phyloP scores from a whole-genome alignment of 2,888 invertebrate species.

The Lasioglossum figueresi region DNA sequence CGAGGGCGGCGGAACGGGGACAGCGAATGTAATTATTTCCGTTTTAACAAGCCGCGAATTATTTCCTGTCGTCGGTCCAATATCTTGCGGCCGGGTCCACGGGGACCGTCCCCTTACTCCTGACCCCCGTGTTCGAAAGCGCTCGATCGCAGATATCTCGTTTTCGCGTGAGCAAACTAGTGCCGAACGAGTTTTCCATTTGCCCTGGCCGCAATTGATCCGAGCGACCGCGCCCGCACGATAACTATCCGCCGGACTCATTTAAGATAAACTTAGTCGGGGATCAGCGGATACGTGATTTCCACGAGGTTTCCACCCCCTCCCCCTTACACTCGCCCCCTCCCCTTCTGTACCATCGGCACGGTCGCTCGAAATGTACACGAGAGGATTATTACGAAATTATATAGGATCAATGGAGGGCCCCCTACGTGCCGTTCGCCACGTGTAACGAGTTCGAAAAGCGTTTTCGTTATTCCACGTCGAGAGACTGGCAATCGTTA shows the following conservation, averaged over 20 bases:
- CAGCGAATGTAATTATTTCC: slow-evolving; percentile 44
- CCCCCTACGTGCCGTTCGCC: slow-evolving; percentile 59
- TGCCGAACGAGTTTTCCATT: slow-evolving; percentile 64
- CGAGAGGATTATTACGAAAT: slow-evolving; percentile 78
- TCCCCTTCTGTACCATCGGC: neutral
- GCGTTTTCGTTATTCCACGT: slow-evolving; percentile 62
- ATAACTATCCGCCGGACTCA: slow-evolving; percentile 64
- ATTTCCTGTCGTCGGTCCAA: slow-evolving; percentile 46
- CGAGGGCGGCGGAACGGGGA: neutral
- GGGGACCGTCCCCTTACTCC: slow-evolving; percentile 5
- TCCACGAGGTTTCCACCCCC: slow-evolving; percentile 66
- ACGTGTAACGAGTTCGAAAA: slow-evolving; percentile 58
- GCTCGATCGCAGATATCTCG: slow-evolving; percentile 52
- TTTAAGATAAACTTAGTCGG: slow-evolving; percentile 74
- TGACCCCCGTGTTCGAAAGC: slow-evolving; percentile 19
- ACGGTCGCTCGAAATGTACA: slow-evolving; percentile 64
- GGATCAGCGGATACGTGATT: slow-evolving; percentile 75
- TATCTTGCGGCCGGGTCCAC: slow-evolving; percentile 25
- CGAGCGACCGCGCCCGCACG: slow-evolving; percentile 36
- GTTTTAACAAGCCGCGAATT: slow-evolving; percentile 51
- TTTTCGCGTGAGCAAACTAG: slow-evolving; percentile 51
- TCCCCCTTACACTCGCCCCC: neutral
- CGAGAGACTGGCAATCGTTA: slow-evolving; percentile 38
- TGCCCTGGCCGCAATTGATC: slow-evolving; percentile 60
- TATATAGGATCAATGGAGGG: slow-evolving; percentile 70